Base-by-base conservation (phyloP, 1,140 invertebrate species). In the Musca vetustissima region DNA sequence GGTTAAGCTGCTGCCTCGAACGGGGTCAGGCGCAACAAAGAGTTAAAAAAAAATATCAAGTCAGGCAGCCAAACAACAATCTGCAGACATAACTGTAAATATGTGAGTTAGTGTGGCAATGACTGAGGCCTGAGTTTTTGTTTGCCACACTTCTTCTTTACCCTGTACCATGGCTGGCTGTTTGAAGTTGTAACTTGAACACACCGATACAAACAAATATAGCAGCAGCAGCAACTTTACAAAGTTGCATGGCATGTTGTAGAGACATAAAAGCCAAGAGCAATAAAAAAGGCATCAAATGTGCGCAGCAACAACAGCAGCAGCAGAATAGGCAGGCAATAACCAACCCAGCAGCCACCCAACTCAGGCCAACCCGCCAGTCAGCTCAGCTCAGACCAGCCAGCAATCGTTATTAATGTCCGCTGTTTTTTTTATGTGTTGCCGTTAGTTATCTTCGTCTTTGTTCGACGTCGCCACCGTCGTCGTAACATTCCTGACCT, bases 31-130 rank as follows among this genome's bases (percentile, higher is more conserved):
- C n/a, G n/a, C 36, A 43, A 43, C 36, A 43, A 43, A 43, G 36
- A 43, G 36, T 1, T 43, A 13, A 4, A 8, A 43, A n/a, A n/a
- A 43, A 43, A 11, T 43, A 43, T 43, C 36, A 4, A 43, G 36
- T 11, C 49, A 52, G 7, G 4, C 49, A 52, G 13, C 13, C 14
- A 32, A 2, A 61, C 28, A 28, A 36, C n/a, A 19, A 61, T 13
- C 57, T 0, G 6, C 11, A 61, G 28, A 61, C 17, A 36, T 61
- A 61, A 61, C 57, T 61, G 57, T 61, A 61, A 61, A 61, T 36
- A 61, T 61, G 57, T 61, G 57, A 61, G 57, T 61, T 61, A 61
- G 28, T 61, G 57, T 36, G 57, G 28, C 57, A 61, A 61, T 61
- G 57, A 61, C 28, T 61, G 28, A 61, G 57, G 28, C 28, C 36